phyloP scores from a whole-genome alignment of 2,888 invertebrate species.

The Epirrita christyi region DNA sequence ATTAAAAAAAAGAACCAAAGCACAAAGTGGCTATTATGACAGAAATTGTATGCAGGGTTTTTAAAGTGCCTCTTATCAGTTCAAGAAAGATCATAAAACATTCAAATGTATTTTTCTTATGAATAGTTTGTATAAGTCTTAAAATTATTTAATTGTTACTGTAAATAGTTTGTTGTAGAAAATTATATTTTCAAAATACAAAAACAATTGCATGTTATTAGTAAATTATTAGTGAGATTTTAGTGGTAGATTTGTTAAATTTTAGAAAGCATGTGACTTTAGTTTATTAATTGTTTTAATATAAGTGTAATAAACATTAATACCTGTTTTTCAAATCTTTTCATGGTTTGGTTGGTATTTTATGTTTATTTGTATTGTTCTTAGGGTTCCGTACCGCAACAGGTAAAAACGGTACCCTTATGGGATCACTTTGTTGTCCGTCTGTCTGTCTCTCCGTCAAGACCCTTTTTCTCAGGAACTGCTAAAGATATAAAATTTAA shows the following conservation, averaged over 20 bases:
- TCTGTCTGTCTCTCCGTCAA: no score
- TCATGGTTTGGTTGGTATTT: no score
- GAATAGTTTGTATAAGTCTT: slow-evolving; percentile 2
- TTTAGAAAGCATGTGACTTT: slow-evolving; percentile 40
- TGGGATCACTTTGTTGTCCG: no score
- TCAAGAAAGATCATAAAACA: not conserved
- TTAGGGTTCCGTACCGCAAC: no score
- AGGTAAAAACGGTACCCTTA: no score
- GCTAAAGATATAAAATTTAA: no score
- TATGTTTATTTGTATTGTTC: no score
- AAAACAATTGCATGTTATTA: slow-evolving; percentile 28
- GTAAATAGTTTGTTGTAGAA: slow-evolving; percentile 9
- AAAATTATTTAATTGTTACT: not conserved
- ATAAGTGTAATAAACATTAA: not conserved
- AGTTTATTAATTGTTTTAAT: slow-evolving; percentile 7
- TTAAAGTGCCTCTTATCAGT: slow-evolving; percentile 15
- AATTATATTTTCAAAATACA: slow-evolving; percentile 22
- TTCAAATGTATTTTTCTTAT: slow-evolving; percentile 6
- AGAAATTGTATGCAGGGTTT: slow-evolving; percentile 11
- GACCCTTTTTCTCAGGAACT: no score
- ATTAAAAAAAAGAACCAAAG: slow-evolving; percentile 9
- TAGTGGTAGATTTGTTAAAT: slow-evolving; percentile 25
- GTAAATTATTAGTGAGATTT: slow-evolving; percentile 39
- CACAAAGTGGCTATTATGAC: slow-evolving; percentile 12
- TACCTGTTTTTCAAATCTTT: no score